A percentile compares a stretch with the other conserved stretches of the same genome.
These are phyloP conservation scores for Oceanodroma leucorhoa DNA, from an alignment of 2,797 vertebrate genomes.

Conservation along the genomic window DNA sequence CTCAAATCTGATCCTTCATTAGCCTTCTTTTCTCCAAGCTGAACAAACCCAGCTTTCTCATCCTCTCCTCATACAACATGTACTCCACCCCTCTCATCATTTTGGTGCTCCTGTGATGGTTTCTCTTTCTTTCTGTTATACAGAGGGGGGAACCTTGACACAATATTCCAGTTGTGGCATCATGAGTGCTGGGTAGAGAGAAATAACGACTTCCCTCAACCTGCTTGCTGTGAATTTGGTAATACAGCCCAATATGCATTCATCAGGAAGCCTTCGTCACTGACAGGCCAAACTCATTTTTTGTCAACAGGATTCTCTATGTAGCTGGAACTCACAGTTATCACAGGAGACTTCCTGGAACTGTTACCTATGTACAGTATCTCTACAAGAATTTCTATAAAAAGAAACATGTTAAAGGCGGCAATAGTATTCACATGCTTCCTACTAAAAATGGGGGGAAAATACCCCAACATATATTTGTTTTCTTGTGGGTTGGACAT, in stretches of 20 bases:
- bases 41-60: not conserved
- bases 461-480: not conserved
- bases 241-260: not conserved
- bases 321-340: not conserved
- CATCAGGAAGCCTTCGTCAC: not conserved
- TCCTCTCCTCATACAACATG: fast-evolving
- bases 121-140: not conserved
- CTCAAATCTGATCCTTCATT: not conserved
- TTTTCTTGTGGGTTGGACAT: not conserved
- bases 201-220: not conserved
- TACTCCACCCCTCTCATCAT: not conserved
- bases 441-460: not conserved
- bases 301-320: not conserved
- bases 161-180: not conserved
- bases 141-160: not conserved
- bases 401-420: not conserved
- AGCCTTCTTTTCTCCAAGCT: not conserved
- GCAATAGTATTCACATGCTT: not conserved
- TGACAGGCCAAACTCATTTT: not conserved
- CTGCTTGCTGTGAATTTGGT: not conserved
- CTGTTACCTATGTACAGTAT: not conserved
- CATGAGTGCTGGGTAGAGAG: not conserved
- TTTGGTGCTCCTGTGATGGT: not conserved
- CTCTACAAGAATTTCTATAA: not conserved
- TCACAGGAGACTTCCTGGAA: not conserved